Evolutionary conservation across 2,797 vertebrate species (phyloP).

Genomic region (Tauraco hartlaubi): DNA sequence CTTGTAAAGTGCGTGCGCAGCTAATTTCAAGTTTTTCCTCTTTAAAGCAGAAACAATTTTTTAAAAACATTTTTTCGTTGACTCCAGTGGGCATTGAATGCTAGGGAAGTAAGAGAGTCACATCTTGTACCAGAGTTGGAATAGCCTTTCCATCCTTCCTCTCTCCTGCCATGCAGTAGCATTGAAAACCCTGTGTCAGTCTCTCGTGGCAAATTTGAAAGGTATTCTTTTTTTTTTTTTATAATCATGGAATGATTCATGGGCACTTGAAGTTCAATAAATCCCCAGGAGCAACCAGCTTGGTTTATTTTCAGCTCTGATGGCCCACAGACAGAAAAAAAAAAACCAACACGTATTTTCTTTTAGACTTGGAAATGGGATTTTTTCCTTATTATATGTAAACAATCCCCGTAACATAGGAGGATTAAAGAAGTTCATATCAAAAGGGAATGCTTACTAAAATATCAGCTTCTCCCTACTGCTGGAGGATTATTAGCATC

Average conservation of each 20-base stretch:
- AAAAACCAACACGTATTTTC: neutral
- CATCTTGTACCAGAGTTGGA: neutral
- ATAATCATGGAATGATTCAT: neutral
- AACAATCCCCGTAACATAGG: neutral
- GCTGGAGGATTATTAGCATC: neutral
- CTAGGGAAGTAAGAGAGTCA: neutral
- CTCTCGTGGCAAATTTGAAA: neutral
- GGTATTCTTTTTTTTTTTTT: neutral
- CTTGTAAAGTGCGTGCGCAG: neutral
- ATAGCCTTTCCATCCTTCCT: neutral
- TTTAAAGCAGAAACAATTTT: neutral
- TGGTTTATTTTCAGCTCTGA: constrained; percentile 51
- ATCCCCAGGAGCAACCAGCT: constrained; percentile 3
- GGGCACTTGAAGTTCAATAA: constrained; percentile 8
- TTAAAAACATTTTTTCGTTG: neutral
- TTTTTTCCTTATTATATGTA: neutral
- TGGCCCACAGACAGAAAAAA: neutral
- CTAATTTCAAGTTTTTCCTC: neutral
- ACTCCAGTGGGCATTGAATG: neutral
- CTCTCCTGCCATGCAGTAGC: neutral
- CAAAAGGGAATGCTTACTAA: neutral
- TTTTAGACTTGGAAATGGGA: neutral
- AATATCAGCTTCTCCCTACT: constrained; percentile 1
- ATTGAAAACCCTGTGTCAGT: neutral
- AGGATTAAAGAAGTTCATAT: neutral